phyloP scores from a whole-genome alignment of 2,113 vertebrate species.

The Climacteris rufus region DNA sequence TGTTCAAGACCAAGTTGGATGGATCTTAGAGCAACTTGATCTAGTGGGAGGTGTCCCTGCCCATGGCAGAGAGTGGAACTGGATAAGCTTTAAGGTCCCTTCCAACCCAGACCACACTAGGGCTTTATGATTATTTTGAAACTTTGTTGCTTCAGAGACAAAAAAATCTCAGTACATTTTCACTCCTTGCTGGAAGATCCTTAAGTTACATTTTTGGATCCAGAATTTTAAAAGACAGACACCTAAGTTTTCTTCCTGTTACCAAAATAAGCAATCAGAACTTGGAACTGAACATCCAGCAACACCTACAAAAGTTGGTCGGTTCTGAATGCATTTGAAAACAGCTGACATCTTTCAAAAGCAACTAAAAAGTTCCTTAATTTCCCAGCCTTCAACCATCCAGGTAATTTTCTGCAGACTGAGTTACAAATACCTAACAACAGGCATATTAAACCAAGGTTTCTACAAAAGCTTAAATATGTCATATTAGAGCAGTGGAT shows the following conservation, averaged over 20 bases:
- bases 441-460: neutral
- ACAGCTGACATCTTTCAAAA: neutral
- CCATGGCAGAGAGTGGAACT: neutral
- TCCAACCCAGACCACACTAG: neutral
- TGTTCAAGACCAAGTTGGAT: neutral
- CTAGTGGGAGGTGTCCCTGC: neutral
- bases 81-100: neutral
- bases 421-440: neutral
- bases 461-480: neutral
- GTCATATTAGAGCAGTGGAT: neutral
- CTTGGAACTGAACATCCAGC: neutral
- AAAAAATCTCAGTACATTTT: neutral
- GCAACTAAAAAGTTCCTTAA: neutral
- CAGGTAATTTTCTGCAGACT: neutral
- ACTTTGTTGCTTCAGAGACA: neutral
- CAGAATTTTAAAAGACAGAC: neutral
- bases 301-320: neutral
- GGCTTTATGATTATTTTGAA: neutral
- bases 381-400: neutral
- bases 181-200: neutral
- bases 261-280: neutral
- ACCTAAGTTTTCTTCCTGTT: neutral
- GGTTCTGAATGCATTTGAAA: neutral
- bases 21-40: neutral
- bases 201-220: neutral